Base-by-base conservation (phyloP, 1,140 invertebrate genomes). In the Nautilus pompilius region DNA sequence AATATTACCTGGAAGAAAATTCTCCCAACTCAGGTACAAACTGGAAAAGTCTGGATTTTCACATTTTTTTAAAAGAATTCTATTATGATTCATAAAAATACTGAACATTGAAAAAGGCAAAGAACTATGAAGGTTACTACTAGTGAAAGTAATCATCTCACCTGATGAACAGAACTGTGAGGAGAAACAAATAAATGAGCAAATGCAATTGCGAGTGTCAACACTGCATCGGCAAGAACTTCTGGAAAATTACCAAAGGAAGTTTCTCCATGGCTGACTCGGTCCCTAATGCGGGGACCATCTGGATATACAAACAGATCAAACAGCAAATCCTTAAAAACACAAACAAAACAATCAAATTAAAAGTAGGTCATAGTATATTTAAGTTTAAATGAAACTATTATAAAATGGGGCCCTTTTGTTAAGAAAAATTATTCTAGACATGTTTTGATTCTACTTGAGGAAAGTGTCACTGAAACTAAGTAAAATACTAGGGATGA, bases 231-330 rank as follows among this genome's bases (percentile, higher is more conserved):
- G 34, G 68, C 67, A 5, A 73, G 58, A 34, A 41, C 49, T 26
- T 66, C 33, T 29, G 66, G 46, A 45, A 70, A 60, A 4, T 29
- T 54, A 2, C 22, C 26, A 22, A 69, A 62, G 36, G 65, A 58
- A 15, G 64, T 64, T 58, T 77, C 76, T 20, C 79, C 80, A 67
- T 82, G 81, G 54, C 80, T 76, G 20, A 82, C 55, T 67, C 70
- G 69, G 58, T 82, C 81, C 13, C 81, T 49, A 17, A 80, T 60
- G 41, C 80, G 34, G 6, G 77, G 77, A 6, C 81, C 81, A 51
- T 73, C 69, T 13, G 72, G 75, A 53, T 76, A 78, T 6, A 70
- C 58, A n/a, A 82, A 63, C 5, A 81, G 34, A 68, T 82, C 81
- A 26, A 70, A 62, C 28, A 82, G 49, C 5, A 78, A 33, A 51